Evolutionary conservation across 2,113 vertebrate genomes (phyloP).

Genomic region (Caranx ignobilis): DNA sequence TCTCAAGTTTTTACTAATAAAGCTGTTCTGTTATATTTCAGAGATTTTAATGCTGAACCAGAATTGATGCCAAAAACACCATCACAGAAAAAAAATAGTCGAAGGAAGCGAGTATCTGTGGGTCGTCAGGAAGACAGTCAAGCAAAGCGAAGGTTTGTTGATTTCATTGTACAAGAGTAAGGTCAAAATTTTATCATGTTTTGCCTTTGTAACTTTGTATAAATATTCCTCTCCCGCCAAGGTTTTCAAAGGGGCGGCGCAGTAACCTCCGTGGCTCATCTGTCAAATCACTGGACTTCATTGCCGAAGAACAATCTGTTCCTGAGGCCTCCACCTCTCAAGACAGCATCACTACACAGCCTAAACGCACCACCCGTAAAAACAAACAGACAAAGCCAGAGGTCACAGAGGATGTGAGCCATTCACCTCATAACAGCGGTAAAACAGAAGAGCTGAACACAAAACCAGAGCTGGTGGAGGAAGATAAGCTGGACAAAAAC

Average conservation of each 20-base stretch:
- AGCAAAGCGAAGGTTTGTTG: slow-evolving; percentile 85
- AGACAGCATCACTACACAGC: slow-evolving; percentile 19
- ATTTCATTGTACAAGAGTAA: not conserved
- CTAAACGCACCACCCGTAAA: slow-evolving; percentile 77
- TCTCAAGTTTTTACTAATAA: not conserved
- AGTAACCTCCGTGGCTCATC: slow-evolving; percentile 83
- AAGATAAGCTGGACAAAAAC: not conserved
- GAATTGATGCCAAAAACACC: slow-evolving; percentile 97
- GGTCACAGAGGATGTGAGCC: slow-evolving; percentile 41
- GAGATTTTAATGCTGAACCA: slow-evolving; percentile 89
- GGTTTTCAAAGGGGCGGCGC: slow-evolving; percentile 83
- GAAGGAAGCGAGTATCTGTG: slow-evolving; percentile 85
- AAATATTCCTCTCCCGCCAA: slow-evolving; percentile 27
- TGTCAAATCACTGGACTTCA: slow-evolving; percentile 72
- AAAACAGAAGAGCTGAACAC: slow-evolving; percentile 37
- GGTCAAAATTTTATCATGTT: not conserved
- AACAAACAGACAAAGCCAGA: slow-evolving; percentile 69
- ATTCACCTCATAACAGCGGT: slow-evolving; percentile 7
- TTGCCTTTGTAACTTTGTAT: not conserved
- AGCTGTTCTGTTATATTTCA: slow-evolving; percentile 53
- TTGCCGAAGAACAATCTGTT: slow-evolving; percentile 66
- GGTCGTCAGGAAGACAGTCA: slow-evolving; percentile 80
- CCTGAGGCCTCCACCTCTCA: slow-evolving; percentile 41
- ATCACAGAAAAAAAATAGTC: slow-evolving; percentile 91
- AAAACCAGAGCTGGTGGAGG: slow-evolving; percentile 18